These are phyloP conservation scores for Agrilus cyanescens DNA, from an alignment of 2,888 invertebrate species.

Conservation along the genomic window DNA sequence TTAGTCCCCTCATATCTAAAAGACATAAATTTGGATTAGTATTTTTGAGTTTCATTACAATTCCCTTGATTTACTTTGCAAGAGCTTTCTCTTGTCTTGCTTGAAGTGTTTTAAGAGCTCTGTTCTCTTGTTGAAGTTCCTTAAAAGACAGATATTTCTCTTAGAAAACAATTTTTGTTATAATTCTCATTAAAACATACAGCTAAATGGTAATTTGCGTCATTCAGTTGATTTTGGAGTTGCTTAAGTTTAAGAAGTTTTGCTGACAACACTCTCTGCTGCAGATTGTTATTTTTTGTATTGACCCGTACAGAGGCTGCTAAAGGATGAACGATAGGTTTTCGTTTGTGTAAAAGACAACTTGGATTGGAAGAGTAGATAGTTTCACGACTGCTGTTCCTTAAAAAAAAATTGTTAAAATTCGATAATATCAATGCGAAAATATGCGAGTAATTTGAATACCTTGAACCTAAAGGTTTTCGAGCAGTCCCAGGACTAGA, in stretches of 20 bases:
- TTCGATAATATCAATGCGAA: no score
- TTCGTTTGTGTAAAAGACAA: slow-evolving; percentile 31
- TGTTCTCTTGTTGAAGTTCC: slow-evolving; percentile 63
- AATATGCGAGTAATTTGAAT: no score
- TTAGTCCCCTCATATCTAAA: slow-evolving; percentile 60
- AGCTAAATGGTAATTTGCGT: slow-evolving; percentile 66
- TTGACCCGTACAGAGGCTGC: slow-evolving; percentile 20
- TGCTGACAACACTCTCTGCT: slow-evolving; percentile 62
- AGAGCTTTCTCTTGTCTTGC: slow-evolving; percentile 70
- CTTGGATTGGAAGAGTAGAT: slow-evolving; percentile 34
- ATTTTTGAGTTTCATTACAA: not conserved
- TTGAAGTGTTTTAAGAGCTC: slow-evolving; percentile 60
- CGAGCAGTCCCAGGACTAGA: no score
- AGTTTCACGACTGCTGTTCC: slow-evolving; percentile 31
- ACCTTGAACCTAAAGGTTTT: no score
- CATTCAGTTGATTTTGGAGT: slow-evolving; percentile 66
- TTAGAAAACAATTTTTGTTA: not conserved
- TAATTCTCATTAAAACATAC: slow-evolving; percentile 35
- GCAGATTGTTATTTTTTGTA: slow-evolving; percentile 21
- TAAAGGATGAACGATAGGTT: slow-evolving; percentile 29
- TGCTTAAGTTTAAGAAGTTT: slow-evolving; percentile 63
- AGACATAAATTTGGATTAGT: slow-evolving; percentile 4
- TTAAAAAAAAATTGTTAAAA: slow-evolving; percentile 13
- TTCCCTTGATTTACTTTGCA: slow-evolving; percentile 40
- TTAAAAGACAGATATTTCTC: slow-evolving; percentile 20